Conservation (phyloP, 2,888 invertebrate genomes). For the Microctonus aethiopoides region DNA sequence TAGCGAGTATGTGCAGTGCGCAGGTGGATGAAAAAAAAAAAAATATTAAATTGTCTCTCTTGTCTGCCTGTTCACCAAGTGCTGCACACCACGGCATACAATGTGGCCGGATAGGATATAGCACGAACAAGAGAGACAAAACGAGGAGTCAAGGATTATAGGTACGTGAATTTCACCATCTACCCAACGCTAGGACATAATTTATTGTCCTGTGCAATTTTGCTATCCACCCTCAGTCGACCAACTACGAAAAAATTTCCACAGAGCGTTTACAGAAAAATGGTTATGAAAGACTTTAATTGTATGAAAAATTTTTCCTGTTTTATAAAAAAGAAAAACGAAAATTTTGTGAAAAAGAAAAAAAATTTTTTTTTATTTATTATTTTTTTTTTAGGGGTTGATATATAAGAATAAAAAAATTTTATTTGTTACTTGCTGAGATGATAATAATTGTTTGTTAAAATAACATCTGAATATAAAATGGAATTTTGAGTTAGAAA, state of each 20-base stretch:
- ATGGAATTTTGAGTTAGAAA: no score
- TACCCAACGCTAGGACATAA: neutral
- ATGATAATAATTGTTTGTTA: no score
- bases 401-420: no score
- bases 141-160: slow-evolving; percentile 44
- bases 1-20: neutral
- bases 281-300: neutral
- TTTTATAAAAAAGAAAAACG: neutral
- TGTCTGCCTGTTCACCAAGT: slow-evolving; percentile 33
- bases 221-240: neutral
- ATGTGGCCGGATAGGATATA: slow-evolving; percentile 41
- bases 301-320: neutral
- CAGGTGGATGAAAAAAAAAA: neutral
- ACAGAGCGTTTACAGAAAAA: neutral
- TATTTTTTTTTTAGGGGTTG: no score
- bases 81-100: slow-evolving; percentile 36
- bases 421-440: no score
- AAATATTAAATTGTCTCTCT: slow-evolving; percentile 50
- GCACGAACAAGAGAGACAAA: no score
- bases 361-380: no score
- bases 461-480: no score
- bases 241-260: slow-evolving; percentile 12
- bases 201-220: slow-evolving; percentile 20
- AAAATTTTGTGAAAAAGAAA: no score
- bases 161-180: slow-evolving; percentile 18